Percentiles rank a stretch among this genome's conserved stretches.
Conservation (phyloP, 2,113 vertebrate genomes). For the Salvelinus namaycush region DNA sequence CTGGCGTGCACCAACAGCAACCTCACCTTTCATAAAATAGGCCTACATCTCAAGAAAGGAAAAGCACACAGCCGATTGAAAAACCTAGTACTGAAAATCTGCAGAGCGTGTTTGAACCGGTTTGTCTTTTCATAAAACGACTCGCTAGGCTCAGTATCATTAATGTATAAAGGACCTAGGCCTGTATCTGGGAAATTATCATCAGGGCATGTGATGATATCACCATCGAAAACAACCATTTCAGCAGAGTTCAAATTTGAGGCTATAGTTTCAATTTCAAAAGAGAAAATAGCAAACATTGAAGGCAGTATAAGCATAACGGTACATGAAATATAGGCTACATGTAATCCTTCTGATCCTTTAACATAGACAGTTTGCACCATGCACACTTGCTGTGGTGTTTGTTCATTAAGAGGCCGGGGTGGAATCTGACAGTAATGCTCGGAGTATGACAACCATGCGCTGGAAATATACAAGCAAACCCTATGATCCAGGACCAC, state of each 20-base stretch:
- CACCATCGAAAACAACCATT: too few relatives aligned
- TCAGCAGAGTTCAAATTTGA: too few relatives aligned
- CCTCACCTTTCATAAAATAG: conserved; percentile 43
- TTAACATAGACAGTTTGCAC: conserved; percentile 14
- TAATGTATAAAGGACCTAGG: too few relatives aligned
- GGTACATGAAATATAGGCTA: too few relatives aligned
- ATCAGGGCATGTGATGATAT: too few relatives aligned
- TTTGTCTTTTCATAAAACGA: too few relatives aligned
- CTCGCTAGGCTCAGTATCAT: too few relatives aligned
- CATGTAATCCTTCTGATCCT: background rate
- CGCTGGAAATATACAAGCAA: background rate
- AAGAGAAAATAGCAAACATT: too few relatives aligned
- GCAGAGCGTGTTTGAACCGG: too few relatives aligned
- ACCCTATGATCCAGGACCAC: background rate
- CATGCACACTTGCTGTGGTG: conserved; percentile 6
- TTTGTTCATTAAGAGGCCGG: conserved; percentile 40
- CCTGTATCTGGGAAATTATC: too few relatives aligned
- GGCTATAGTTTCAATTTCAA: too few relatives aligned
- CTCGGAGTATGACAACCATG: conserved; percentile 30
- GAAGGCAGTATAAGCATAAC: too few relatives aligned
- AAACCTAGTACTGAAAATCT: background rate
- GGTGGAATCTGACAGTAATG: conserved; percentile 59
- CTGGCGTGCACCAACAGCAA: conserved; percentile 34
- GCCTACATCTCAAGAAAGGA: background rate
- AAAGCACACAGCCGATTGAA: conserved; percentile 4